Evolutionary conservation across 1,140 invertebrate genomes (phyloP), one percentile per base, ranked within the genome.

Genomic region (Nylanderia fulva): DNA sequence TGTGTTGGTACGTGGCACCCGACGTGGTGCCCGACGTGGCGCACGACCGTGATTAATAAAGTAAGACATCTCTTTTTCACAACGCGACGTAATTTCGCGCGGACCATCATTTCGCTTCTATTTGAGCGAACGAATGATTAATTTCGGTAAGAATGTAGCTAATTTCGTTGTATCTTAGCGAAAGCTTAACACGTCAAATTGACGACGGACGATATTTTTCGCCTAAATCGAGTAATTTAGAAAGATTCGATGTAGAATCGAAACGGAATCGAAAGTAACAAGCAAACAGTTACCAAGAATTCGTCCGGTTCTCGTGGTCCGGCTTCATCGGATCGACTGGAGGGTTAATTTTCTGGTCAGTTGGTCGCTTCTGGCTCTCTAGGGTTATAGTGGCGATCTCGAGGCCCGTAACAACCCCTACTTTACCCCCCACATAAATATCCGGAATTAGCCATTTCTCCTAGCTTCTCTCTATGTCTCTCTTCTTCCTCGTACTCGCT

Each of bases 341-440:
- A 94, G 94, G 94, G 94, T 95, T 95, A 95, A 95, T 95, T 95
- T 95, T 95, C 94, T 95, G 94, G 94, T 94, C 94, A 95, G 94
- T 95, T 95, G 94, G 94, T 94, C 94, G 94, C 94, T 94, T 95
- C 94, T 95, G 94, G 94, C 93, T 93, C 91, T 93, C 91, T 90
- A 91, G 93, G 94, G 93, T 94, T 94, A 94, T 94, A 94, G 92
- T 89, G 91, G 91, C 92, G 93, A 94, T 94, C 93, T 94, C 94
- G 92, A 94, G 92, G 91, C 92, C 89, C 92, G 93, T 94, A 94
- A 94, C 94, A 94, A 90, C 91, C 93, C 90, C 93, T 93, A 93
- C 93, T 93, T 94, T 93, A 92, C 92, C 93, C 93, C 93, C 92
- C 92, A 95, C 94, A 95, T 95, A 95, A 95, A 95, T 95, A 95